Evolutionary conservation across 2,888 invertebrate genomes (phyloP), one percentile per base, ranked within the genome.

Genomic region (Entomobrya multifasciata): DNA sequence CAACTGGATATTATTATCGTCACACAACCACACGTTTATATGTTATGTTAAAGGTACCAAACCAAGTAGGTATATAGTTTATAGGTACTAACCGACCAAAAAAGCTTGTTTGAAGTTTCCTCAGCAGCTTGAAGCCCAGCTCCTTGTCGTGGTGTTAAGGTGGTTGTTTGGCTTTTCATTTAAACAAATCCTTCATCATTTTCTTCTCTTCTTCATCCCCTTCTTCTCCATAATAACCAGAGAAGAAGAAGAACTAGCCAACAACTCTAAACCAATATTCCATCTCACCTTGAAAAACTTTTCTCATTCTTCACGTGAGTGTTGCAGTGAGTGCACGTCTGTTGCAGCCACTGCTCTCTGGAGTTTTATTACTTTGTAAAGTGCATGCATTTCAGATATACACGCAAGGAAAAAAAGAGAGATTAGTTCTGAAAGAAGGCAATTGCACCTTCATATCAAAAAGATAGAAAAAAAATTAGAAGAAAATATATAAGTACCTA

Each of bases 251-350:
- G 25, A 25, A 15, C n/a, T 27, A 27, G 2, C 65, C 27, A 65
- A 2, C 36, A 27, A 2, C 65, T 41, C 41, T 41, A 22, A 13
- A 22, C 22, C 44, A 72, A 72, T 72, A 72, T 49, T 72, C 70
- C 70, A 72, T 47, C 70, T 72, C 70, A 72, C 70, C 70, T 72
- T 72, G 70, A 72, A 72, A 72, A 72, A n/a, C 47, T 49, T 72
- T 65, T 72, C 70, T 72, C 70, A 72, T 72, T 72, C 70, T 72
- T 72, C 70, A 72, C 70, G 70, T 72, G 70, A 72, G 70, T 72
- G 70, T 72, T 72, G 70, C 70, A 72, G 70, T 47, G 70, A 72
- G 70, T 72, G 70, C 70, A 72, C 30, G 70, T 72, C 57, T 20
- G 57, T 57, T 8, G 4, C 36, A 6, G 36, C 8, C 22, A 25